A percentile compares a stretch with the other conserved stretches of the same genome.
Evolutionary conservation across 92 coral and sea anemone species (phyloP).

Genomic region (Ricordea florida): DNA sequence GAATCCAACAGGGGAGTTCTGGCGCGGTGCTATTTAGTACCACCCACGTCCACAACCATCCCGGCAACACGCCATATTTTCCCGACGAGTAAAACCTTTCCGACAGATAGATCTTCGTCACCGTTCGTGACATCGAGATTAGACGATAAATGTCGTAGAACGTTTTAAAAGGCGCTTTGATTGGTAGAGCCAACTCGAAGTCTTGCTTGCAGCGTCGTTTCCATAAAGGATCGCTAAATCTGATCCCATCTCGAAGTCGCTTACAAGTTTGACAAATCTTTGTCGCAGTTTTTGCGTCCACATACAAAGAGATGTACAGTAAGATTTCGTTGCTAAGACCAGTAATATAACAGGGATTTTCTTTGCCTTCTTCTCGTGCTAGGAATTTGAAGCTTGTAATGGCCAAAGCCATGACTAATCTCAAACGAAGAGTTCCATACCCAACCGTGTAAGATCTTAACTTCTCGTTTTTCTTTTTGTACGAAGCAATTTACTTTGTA

Average conservation of each 20-base stretch:
- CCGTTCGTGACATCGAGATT: slow-evolving; percentile 76
- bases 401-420: background rate
- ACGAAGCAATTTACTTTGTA: slow-evolving; percentile 21
- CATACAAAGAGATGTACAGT: slow-evolving; percentile 50
- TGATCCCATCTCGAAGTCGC: slow-evolving; percentile 61
- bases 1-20: slow-evolving; percentile 86
- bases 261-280: slow-evolving; percentile 75
- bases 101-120: slow-evolving; percentile 77
- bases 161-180: slow-evolving; percentile 68
- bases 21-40: slow-evolving; percentile 90
- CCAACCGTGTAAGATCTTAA: too few species aligned
- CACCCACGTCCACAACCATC: slow-evolving; percentile 99
- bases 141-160: slow-evolving; percentile 79
- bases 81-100: slow-evolving; percentile 78
- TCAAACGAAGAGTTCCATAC: background rate
- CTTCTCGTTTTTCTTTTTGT: background rate
- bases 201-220: slow-evolving; percentile 74
- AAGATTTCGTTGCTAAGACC: slow-evolving; percentile 82
- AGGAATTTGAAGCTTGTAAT: background rate
- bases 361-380: slow-evolving; percentile 19
- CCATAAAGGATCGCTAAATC: slow-evolving; percentile 83
- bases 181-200: slow-evolving; percentile 67
- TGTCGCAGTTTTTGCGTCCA: slow-evolving; percentile 66
- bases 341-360: slow-evolving; percentile 39
- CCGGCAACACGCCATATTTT: slow-evolving; percentile 87